Base-by-base conservation (phyloP, 2,113 vertebrate genomes). In the Dipodomys ordii region DNA sequence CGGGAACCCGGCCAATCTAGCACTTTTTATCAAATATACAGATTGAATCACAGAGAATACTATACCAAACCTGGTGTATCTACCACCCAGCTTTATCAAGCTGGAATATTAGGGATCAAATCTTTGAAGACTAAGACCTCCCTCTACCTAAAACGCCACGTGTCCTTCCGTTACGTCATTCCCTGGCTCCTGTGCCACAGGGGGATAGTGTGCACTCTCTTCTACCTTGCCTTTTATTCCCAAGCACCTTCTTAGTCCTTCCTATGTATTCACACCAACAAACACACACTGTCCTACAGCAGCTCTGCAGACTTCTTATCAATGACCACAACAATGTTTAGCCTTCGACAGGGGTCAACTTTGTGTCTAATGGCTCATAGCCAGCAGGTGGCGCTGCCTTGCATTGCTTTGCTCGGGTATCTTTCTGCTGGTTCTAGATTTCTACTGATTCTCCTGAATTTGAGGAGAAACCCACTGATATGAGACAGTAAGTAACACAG, bases 91-190 rank as follows among this genome's bases (percentile, higher is more conserved):
- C 53, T 71, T 88, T 79, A 92, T 82, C 46, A 83, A 87, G 95
- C 64, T 35, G 88, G 35, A 88, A 77, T 27, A 74, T 53, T 93
- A 87, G 78, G 35, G 57, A 94, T 65, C 15, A 86, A 94, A 73
- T 64, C 18, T 30, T 73, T 79, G 22, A 23, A 80, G 87, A 83
- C 32, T 88, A 84, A 87, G 90, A 89, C 18, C 30, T 57, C 46
- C 18, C 22, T 18, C 27, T 49, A 79, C 35, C 85, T 88, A 77
- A 91, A 39, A 88, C 6, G 88, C 53, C 7, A 20, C n/a, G 2
- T 87, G 83, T 86, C 64, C 30, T 1, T 91, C 46, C n/a, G 62
- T 90, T 91, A 13, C 49, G 3, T 83, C 77, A 87, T 62, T 92
- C 19, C 15, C 68, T 7, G 62, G n/a, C 46, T 82, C 30, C 15